Base-by-base conservation (phyloP, 2,113 vertebrate genomes). In the Poeciliopsis turrubarensis region DNA sequence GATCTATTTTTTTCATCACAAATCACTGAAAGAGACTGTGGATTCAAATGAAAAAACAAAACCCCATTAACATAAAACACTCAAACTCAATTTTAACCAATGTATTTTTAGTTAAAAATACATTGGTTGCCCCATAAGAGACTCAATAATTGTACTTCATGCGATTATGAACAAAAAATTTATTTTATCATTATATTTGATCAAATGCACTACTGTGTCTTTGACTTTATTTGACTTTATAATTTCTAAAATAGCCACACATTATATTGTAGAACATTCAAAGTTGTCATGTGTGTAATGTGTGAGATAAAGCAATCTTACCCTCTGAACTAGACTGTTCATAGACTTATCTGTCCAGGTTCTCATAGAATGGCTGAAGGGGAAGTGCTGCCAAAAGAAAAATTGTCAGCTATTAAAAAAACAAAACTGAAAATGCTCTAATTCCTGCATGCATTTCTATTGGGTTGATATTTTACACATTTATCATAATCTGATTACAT, bases 21-120 rank as follows among this genome's bases (percentile, higher is more conserved):
- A 0, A 89, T 4, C 1, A 39, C 0, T 1, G 22, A 0, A 19
- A 95, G 54, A 78, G 79, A 94, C 96, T 96, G 89, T 39, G 70
- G 47, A 73, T 44, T 39, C 51, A 74, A 10, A 11, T 3, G 2
- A 12, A 11, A 3, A 37, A 37, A 11, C 9, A 11, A 11, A 10
- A 11, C 15, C 26, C 29, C 29, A 30, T 63, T 15, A 7, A 65
- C 19, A 32, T 17, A 5, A 19, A 29, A 47, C 17, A 17, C 25
- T 44, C 26, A 29, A 31, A 19, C 15, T 66, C 4, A 41, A 41
- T 41, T 12, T 26, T 37, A 37, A 26, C 11, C 34, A 19, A 34
- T 65, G 31, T 3, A 34, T 11, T 64, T 3, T 17, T 37, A 47
- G 44, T 5, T 47, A 47, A 19, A 17, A 19, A 19, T 47, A 12